A percentile compares a stretch with the other conserved stretches of the same genome.
These are phyloP conservation scores for Streptopelia turtur DNA, from an alignment of 2,797 vertebrate species.

Conservation along the genomic window DNA sequence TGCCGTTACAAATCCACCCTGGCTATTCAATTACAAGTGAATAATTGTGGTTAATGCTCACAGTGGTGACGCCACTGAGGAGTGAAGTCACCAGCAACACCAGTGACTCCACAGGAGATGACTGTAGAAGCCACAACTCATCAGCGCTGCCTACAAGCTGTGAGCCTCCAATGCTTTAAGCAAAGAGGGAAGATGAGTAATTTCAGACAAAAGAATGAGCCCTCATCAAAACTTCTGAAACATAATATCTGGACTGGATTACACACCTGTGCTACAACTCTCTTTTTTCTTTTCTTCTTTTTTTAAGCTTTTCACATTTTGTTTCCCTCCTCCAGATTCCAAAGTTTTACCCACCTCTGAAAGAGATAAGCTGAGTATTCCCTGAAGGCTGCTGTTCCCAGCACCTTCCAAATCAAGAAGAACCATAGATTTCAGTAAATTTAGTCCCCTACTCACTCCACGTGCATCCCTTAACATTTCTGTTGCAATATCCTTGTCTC, in stretches of 20 bases:
- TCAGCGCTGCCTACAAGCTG: not conserved
- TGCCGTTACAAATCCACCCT: not conserved
- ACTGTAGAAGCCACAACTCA: not conserved
- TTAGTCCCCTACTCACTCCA: not conserved
- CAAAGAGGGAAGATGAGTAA: slow-evolving; percentile 43
- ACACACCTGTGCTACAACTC: not conserved
- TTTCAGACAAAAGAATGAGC: slow-evolving; percentile 49
- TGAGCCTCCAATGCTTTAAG: not conserved
- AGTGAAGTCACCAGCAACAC: not conserved
- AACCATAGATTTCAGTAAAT: not conserved
- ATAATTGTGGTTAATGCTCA: not conserved
- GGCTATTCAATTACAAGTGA: not conserved
- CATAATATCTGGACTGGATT: not conserved
- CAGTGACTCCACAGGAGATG: not conserved
- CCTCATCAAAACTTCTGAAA: slow-evolving; percentile 13
- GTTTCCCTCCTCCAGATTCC: slow-evolving; percentile 1
- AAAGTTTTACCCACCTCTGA: not conserved
- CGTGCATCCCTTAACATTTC: not conserved
- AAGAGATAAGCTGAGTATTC: not conserved
- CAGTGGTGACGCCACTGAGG: accelerated
- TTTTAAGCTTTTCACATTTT: slow-evolving; percentile 3
- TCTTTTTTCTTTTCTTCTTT: not conserved
- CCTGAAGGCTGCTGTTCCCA: not conserved
- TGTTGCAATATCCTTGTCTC: not conserved
- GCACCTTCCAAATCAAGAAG: not conserved